Conservation (phyloP, 1,140 invertebrate species). For the Apis laboriosa region DNA sequence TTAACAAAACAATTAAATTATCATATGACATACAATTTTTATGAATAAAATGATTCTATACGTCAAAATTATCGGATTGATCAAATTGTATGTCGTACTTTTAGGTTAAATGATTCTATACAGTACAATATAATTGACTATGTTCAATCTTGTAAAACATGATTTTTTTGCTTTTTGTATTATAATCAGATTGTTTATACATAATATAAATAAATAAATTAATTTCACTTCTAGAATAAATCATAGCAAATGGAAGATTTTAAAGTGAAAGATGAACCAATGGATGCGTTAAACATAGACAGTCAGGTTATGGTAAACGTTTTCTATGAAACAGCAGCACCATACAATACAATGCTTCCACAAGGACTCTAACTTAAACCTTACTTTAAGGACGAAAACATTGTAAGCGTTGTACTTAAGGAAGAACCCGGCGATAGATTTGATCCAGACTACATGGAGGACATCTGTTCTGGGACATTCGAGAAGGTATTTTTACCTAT, state of each 20-base stretch:
- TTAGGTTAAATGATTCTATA: slow-evolving; percentile 54
- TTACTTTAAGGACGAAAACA: slow-evolving; percentile 77
- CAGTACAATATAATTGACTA: slow-evolving; percentile 46
- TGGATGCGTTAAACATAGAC: slow-evolving; percentile 68
- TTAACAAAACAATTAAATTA: slow-evolving; percentile 11
- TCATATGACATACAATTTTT: neutral
- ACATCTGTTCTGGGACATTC: slow-evolving; percentile 77
- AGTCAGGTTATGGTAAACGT: slow-evolving; percentile 73
- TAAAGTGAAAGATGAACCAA: slow-evolving; percentile 67
- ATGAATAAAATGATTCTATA: neutral
- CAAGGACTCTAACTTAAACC: slow-evolving; percentile 63
- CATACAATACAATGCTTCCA: slow-evolving; percentile 49
- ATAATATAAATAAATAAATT: slow-evolving; percentile 34
- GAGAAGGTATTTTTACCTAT: slow-evolving; percentile 79
- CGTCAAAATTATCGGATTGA: neutral
- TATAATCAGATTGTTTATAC: slow-evolving; percentile 15
- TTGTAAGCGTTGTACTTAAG: slow-evolving; percentile 76
- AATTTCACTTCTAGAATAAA: slow-evolving; percentile 63
- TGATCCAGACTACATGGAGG: slow-evolving; percentile 77
- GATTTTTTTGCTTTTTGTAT: slow-evolving; percentile 44
- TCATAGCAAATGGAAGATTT: slow-evolving; percentile 65
- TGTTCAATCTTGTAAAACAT: slow-evolving; percentile 45
- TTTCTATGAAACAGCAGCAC: slow-evolving; percentile 66
- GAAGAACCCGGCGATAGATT: slow-evolving; percentile 75
- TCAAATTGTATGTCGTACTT: slow-evolving; percentile 19